Evolutionary conservation across 2,888 invertebrate genomes (phyloP), one percentile per base, ranked within the genome.

Genomic region (Volucella bombylans): DNA sequence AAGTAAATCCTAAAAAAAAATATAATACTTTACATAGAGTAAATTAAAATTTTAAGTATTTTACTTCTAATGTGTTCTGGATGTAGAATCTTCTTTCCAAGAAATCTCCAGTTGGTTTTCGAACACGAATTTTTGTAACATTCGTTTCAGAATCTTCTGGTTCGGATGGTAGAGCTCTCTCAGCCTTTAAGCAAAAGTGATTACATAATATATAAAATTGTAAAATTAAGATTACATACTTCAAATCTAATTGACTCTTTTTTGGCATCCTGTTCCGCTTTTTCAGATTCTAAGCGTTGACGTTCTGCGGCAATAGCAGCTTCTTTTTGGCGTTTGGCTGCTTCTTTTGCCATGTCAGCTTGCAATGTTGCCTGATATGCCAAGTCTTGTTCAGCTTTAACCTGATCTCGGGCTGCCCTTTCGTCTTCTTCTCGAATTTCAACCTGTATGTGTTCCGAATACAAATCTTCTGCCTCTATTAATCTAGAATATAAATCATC

Each of bases 331-430:
- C 95, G 94, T 90, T 95, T 96, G 2, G 96, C 94, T 92, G 97
- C 97, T 92, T 97, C 97, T 92, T 97, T 97, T 74, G 97, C 97
- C 92, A 96, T 96, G 88, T 90, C 92, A 10, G 90, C 91, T 89
- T 96, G 96, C 71, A 99, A 93, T 88, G 98, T 98, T 90, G 94
- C 95, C 91, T 97, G 95, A 92, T 97, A 99, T 0, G 98, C 98
- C 91, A 95, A 95, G 92, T 99, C 98, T 92, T 99, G 98, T 91
- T 98, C 98, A 88, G 95, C 94, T 92, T 98, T 97, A 69, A 99
- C 97, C 88, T 94, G 93, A 92, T 98, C 98, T 72, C 98, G 93
- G 10, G 96, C 97, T 87, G 96, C 96, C 74, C 98, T 93, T 91
- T 98, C 98, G 80, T 96, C 94, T 93, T 98, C 98, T 88, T 97